Conservation (phyloP, 2,797 vertebrate genomes). For the Buphagus erythrorhynchus region DNA sequence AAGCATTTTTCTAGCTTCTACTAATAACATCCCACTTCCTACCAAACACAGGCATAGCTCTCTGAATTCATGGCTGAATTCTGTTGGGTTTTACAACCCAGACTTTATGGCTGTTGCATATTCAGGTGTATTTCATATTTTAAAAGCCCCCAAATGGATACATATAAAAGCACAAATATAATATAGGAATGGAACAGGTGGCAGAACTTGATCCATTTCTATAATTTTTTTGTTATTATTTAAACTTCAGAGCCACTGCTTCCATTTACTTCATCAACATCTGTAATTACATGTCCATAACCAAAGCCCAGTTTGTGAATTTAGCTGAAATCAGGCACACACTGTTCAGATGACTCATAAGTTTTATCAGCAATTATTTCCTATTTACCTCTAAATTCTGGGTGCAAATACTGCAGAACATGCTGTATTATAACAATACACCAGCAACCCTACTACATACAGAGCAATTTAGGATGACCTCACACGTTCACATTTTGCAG, state of each 20-base stretch:
- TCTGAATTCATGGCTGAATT: neutral
- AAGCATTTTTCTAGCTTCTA: neutral
- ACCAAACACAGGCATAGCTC: neutral
- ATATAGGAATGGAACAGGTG: neutral
- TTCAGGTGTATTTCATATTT: neutral
- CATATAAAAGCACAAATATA: neutral
- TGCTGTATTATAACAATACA: neutral
- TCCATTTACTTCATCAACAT: neutral
- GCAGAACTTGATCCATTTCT: neutral
- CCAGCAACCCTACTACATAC: neutral
- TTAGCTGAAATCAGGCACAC: neutral
- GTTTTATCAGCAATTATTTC: slow-evolving; percentile 8
- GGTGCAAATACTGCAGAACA: neutral
- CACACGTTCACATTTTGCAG: neutral
- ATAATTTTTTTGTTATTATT: neutral
- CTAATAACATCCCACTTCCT: neutral
- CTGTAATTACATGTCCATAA: neutral
- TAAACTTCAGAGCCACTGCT: neutral
- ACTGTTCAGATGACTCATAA: neutral
- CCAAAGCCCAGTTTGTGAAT: neutral
- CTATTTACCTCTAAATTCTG: neutral
- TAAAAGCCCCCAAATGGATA: neutral
- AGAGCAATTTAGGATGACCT: neutral
- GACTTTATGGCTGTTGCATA: neutral
- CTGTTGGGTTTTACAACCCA: neutral